A percentile compares a stretch with the other conserved stretches of the same genome.
Evolutionary conservation across 2,888 invertebrate genomes (phyloP).

Genomic region (Ischnura elegans): DNA sequence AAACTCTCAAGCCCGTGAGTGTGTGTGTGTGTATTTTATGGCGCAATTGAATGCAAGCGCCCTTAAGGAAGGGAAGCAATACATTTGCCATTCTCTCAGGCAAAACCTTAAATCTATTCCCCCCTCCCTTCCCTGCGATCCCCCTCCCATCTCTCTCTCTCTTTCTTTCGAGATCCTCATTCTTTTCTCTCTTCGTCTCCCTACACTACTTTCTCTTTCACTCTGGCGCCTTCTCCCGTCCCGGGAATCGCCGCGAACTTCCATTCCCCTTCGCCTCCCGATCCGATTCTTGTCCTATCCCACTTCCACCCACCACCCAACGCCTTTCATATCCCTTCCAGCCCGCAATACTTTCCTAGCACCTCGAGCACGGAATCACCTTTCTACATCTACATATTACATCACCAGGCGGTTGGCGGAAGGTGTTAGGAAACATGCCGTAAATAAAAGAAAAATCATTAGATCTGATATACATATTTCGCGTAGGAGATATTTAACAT

Average conservation of each 20-base stretch:
- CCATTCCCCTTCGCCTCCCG: not conserved
- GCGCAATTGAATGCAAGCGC: conserved; percentile 65
- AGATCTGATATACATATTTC: too few relatives aligned
- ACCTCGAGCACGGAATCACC: not conserved
- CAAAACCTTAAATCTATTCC: conserved; percentile 62
- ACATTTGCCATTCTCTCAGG: conserved; percentile 63
- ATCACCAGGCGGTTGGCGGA: too few relatives aligned
- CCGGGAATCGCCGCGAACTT: not conserved
- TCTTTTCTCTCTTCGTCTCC: not conserved
- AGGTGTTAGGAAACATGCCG: too few relatives aligned
- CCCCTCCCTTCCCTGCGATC: not conserved
- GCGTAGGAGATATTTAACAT: too few relatives aligned
- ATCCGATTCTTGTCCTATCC: not conserved
- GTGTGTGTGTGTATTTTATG: conserved; percentile 66
- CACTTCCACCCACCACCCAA: too few relatives aligned
- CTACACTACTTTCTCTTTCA: not conserved
- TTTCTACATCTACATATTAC: too few relatives aligned
- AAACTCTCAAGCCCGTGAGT: not conserved
- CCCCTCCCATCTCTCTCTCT: conserved; percentile 18
- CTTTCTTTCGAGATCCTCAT: not conserved
- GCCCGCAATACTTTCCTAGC: not conserved
- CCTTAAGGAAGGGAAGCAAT: conserved; percentile 65
- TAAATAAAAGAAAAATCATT: too few relatives aligned
- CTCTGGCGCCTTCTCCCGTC: not conserved
- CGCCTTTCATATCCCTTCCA: too few relatives aligned